Percentiles rank a stretch among this genome's conserved stretches.
These are phyloP conservation scores for Perizoma affinitatum DNA, from an alignment of 2,888 invertebrate genomes.

Conservation along the genomic window DNA sequence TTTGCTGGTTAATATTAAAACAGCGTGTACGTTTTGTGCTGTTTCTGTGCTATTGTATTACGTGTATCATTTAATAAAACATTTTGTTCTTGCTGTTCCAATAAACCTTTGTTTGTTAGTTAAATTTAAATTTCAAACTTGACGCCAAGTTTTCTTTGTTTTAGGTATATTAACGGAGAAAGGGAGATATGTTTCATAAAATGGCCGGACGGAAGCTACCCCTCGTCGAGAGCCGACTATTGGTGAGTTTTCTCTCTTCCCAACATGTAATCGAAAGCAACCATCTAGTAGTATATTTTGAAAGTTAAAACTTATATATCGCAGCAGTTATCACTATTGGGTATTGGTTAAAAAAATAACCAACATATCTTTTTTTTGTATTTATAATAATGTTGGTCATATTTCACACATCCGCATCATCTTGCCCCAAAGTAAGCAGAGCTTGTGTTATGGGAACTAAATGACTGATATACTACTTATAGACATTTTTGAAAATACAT, in stretches of 20 bases:
- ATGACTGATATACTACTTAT: no score
- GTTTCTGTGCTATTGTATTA: constrained; percentile 6
- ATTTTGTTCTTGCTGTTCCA: constrained; percentile 3
- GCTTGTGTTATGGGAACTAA: no score
- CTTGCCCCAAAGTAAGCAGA: no score
- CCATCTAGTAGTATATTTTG: no score
- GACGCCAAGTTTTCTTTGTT: constrained; percentile 39
- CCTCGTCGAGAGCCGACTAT: constrained; percentile 84
- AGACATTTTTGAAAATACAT: no score
- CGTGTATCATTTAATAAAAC: constrained; percentile 5
- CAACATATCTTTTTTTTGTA: no score
- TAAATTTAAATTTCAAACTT: constrained; percentile 8
- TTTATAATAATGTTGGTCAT: no score
- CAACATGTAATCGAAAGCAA: not conserved
- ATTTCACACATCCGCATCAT: no score
- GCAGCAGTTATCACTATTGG: no score
- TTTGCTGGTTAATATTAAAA: constrained; percentile 5
- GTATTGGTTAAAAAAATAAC: no score
- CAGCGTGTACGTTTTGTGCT: no score
- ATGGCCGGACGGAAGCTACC: constrained; percentile 86
- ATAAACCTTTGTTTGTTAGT: constrained; percentile 7
- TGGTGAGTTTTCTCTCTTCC: constrained; percentile 70
- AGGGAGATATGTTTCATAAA: constrained; percentile 84
- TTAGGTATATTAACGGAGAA: constrained; percentile 76
- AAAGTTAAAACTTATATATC: no score